phyloP scores from a whole-genome alignment of 2,113 vertebrate genomes.

The Harpagus bidentatus region DNA sequence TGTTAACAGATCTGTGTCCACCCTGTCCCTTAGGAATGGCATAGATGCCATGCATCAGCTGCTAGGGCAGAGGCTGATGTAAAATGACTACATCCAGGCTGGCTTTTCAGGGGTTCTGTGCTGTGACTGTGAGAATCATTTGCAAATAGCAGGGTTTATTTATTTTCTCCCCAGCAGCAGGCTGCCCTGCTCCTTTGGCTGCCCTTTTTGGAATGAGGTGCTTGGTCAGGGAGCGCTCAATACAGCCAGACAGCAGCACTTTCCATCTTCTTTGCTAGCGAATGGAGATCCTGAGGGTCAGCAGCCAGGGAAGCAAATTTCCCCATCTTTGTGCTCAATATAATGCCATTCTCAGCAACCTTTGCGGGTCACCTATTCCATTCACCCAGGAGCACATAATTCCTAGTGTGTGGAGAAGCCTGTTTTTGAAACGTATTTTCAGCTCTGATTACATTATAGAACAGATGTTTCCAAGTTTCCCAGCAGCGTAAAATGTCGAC shows the following conservation, averaged over 20 bases:
- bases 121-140: not conserved
- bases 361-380: not conserved
- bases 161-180: not conserved
- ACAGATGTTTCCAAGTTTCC: not conserved
- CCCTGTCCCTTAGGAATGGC: fast-evolving
- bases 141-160: not conserved
- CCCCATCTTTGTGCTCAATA: not conserved
- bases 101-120: not conserved
- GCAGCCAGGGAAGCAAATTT: not conserved
- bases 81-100: not conserved
- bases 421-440: not conserved
- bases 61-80: not conserved
- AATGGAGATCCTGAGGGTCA: not conserved
- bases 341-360: not conserved
- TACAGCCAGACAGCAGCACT: not conserved
- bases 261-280: not conserved
- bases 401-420: not conserved
- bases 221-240: not conserved
- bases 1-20: not conserved
- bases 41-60: not conserved
- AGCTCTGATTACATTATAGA: not conserved
- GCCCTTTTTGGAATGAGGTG: not conserved
- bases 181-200: not conserved
- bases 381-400: not conserved
- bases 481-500: fast-evolving